Conservation (phyloP, 2,797 vertebrate genomes). For the Parotocinclus haroldoi region DNA sequence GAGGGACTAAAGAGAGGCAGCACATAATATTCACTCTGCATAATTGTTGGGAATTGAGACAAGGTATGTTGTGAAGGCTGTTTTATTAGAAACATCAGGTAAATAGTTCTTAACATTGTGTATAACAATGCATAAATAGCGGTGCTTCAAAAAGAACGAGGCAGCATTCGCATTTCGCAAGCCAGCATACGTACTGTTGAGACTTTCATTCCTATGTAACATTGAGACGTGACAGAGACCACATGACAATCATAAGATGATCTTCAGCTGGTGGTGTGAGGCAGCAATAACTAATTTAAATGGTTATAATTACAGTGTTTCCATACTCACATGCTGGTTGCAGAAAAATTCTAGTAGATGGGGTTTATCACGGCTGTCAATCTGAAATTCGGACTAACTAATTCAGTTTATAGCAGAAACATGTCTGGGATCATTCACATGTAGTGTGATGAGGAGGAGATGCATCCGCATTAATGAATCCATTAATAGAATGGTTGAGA, state of each 20-base stretch:
- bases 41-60: too few relatives aligned
- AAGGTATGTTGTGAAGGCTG: not conserved
- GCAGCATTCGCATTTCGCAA: conserved; percentile 45
- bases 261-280: conserved; percentile 23
- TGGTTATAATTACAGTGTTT: conserved; percentile 13
- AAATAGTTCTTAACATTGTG: conserved; percentile 48
- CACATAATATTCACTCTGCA: too few relatives aligned
- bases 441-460: conserved; percentile 19
- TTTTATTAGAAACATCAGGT: conserved; percentile 58
- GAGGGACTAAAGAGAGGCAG: too few relatives aligned
- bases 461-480: conserved; percentile 15
- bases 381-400: conserved; percentile 3
- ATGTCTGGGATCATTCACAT: conserved; percentile 6
- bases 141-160: conserved; percentile 37
- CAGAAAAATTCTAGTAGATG: conserved; percentile 15
- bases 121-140: conserved; percentile 53
- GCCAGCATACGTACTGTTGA: conserved; percentile 29
- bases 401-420: not conserved
- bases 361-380: conserved; percentile 20
- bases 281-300: conserved; percentile 27
- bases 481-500: not conserved
- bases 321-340: conserved; percentile 6
- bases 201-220: conserved; percentile 10
- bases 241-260: not conserved
- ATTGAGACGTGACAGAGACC: conserved; percentile 6